These are phyloP conservation scores for Pantherophis vulpinus DNA, from an alignment of 2,797 vertebrate species.

Conservation along the genomic window DNA sequence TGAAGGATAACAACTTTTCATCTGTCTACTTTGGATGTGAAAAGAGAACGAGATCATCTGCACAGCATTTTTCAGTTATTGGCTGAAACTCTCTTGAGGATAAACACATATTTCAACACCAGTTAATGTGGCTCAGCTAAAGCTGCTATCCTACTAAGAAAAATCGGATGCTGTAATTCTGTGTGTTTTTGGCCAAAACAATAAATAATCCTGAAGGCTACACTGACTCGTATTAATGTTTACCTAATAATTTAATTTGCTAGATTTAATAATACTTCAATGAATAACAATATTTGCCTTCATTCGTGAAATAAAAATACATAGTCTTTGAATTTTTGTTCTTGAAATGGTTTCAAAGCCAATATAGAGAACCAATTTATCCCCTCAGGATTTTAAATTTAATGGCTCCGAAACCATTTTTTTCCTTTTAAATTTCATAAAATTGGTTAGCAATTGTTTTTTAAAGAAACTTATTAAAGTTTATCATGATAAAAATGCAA, in stretches of 20 bases:
- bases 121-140: not conserved
- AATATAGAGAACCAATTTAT: not conserved
- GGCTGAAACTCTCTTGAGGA: not conserved
- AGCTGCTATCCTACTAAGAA: not conserved
- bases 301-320: not conserved
- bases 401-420: not conserved
- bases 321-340: not conserved
- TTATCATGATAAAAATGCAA: no score
- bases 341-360: not conserved
- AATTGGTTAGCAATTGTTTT: not conserved
- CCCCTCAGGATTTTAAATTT: not conserved
- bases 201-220: not conserved
- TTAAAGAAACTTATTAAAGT: no score
- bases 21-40: conserved; percentile 17
- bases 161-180: not conserved
- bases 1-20: not conserved
- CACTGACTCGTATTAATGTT: not conserved
- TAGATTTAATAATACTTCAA: not conserved
- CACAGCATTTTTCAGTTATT: not conserved
- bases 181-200: not conserved
- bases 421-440: not conserved
- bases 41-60: not conserved
- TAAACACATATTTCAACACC: not conserved
- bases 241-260: not conserved
- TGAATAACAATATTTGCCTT: not conserved